A percentile compares a stretch with the other conserved stretches of the same genome.
phyloP scores from a whole-genome alignment of 2,888 invertebrate species.

The Aleiodes alternator region DNA sequence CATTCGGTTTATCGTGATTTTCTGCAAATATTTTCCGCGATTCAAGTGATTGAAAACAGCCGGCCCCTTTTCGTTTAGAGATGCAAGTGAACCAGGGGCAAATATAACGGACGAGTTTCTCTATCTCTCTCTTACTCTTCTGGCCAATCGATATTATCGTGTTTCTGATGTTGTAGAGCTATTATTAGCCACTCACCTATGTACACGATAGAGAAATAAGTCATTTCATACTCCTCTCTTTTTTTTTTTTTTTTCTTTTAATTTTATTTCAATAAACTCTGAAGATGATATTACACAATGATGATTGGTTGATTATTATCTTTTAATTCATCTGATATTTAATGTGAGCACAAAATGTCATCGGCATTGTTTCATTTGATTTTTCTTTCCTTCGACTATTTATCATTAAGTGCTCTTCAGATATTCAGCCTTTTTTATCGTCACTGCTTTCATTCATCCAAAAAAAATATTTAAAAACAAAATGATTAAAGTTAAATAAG shows the following conservation, averaged over 20 bases:
- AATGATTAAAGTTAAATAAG: no score
- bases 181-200: conserved; percentile 32
- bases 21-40: conserved; percentile 38
- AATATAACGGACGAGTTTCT: conserved; percentile 27
- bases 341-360: neutral
- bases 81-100: conserved; percentile 24
- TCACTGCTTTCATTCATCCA: no score
- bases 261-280: neutral
- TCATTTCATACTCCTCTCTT: conserved; percentile 16
- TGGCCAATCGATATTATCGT: conserved; percentile 18
- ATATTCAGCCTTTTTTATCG: no score
- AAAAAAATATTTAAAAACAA: no score
- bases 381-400: neutral
- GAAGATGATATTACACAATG: conserved; percentile 2
- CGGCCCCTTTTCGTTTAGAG: conserved; percentile 27
- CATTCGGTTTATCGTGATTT: conserved; percentile 40
- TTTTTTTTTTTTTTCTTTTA: no score
- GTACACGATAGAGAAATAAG: conserved; percentile 26
- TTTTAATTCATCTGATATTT: neutral
- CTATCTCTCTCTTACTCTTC: neutral
- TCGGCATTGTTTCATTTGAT: neutral
- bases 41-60: conserved; percentile 48
- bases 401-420: no score
- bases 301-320: no score
- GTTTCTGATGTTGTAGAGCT: neutral